Conservation (phyloP, 53 echinoderm and acorn worm species). For the Holothuria scabra region DNA sequence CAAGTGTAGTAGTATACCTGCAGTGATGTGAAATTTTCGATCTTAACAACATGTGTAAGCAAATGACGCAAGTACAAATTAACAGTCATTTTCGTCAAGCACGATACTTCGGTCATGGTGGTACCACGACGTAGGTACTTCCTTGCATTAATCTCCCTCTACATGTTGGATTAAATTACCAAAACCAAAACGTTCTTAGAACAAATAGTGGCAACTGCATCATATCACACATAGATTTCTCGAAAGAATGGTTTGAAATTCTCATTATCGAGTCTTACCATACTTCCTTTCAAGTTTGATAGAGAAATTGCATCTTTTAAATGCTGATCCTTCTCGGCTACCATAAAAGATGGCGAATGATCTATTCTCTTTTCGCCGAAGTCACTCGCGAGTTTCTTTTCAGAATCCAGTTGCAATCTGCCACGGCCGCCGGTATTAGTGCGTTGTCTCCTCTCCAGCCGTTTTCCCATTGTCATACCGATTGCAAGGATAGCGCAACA, state of each 20-base stretch:
- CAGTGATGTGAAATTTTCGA: no score
- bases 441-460: background rate
- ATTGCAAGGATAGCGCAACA: constrained; percentile 26
- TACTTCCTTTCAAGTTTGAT: constrained; percentile 37
- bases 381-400: constrained; percentile 20
- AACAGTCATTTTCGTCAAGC: no score
- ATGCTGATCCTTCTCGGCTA: constrained; percentile 44
- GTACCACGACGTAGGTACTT: no score
- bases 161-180: no score
- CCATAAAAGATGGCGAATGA: background rate
- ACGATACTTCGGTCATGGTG: no score
- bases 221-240: constrained; percentile 43
- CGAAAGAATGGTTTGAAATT: constrained; percentile 47
- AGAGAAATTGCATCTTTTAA: constrained; percentile 46
- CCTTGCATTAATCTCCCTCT: no score
- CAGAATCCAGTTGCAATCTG: background rate
- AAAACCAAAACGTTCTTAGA: no score
- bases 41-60: no score
- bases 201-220: no score
- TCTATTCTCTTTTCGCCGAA: background rate
- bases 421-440: constrained; percentile 5
- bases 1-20: no score
- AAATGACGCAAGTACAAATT: no score
- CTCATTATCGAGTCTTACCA: constrained; percentile 44
- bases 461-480: constrained; percentile 16